A percentile compares a stretch with the other conserved stretches of the same genome.
Evolutionary conservation across 2,797 vertebrate genomes (phyloP).

Genomic region (Salmo trutta): DNA sequence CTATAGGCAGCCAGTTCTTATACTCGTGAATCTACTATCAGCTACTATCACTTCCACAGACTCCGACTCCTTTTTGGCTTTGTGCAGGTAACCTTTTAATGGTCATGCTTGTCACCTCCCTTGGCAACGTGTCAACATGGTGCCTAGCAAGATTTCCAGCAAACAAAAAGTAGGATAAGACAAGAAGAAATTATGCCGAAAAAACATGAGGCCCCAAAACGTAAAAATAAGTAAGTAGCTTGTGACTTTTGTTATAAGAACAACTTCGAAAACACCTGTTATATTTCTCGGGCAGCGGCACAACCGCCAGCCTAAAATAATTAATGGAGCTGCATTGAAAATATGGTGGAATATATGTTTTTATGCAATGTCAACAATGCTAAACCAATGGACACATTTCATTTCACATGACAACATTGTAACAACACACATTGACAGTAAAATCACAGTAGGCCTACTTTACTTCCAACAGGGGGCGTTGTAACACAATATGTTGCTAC

Average conservation of each 20-base stretch:
- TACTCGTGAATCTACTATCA: no score
- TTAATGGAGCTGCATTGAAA: neutral
- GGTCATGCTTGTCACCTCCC: constrained; percentile 5
- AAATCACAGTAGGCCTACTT: neutral
- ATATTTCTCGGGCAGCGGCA: neutral
- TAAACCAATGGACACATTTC: neutral
- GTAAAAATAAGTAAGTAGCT: neutral
- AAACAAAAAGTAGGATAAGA: neutral
- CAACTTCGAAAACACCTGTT: neutral
- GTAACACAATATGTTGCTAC: constrained; percentile 5
- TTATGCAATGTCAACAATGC: neutral
- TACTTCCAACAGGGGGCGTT: constrained; percentile 35
- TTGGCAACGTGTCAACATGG: constrained; percentile 34
- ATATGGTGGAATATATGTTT: neutral
- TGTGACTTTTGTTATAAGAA: no score
- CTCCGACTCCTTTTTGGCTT: no score
- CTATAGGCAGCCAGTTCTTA: no score
- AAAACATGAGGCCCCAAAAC: neutral
- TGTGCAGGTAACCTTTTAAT: no score
- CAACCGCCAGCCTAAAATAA: neutral
- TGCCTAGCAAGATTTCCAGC: neutral
- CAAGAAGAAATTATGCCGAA: neutral
- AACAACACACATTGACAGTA: neutral
- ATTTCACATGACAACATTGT: neutral
- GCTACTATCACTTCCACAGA: no score